Evolutionary conservation across 2,113 vertebrate genomes (phyloP), one percentile per base, ranked within the genome.

Genomic region (Muntiacus muntjak): DNA sequence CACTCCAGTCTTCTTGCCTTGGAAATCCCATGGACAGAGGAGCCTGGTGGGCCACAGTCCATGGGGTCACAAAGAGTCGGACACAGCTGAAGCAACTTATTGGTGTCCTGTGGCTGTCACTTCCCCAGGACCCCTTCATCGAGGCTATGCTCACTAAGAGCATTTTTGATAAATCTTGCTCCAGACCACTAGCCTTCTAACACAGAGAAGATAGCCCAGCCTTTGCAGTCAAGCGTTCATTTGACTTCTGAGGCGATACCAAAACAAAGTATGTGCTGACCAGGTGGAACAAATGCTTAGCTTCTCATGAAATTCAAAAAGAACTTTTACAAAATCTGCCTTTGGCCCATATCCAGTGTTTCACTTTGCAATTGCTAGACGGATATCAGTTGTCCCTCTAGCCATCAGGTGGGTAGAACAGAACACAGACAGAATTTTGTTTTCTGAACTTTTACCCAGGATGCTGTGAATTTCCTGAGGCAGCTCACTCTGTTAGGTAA

Each of bases 61-160:
- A 12, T 71, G n/a, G 67, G 10, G 19, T 71, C 36, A 40, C 67
- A 74, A 74, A 25, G 36, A 74, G 67, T 12, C 10, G 12, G 67
- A 40, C 67, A 13, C 2, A 1, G 40, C 19, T 25, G 67, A 74
- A 74, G 64, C 64, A 36, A 12, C 19, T 71, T 19, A 71, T n/a
- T 12, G n/a, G 52, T 30, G 13, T 26, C 11, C 25, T 10, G 9
- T 43, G 40, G 6, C 16, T 50, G 13, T 14, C 26, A 36, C 14
- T 13, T 43, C 23, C 7, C 2, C 21, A 33, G 33, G 10, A 3
- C 13, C 23, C 60, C 33, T 58, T 3, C 8, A 3, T 5, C 12
- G 36, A 64, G 40, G 50, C n/a, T 81, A 33, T 81, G 40, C 19
- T 30, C 40, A 43, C 43, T n/a, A 6, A 55, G 12, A 30, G 45